Conservation (phyloP, 2,888 invertebrate genomes). For the Esperia sulphurella region DNA sequence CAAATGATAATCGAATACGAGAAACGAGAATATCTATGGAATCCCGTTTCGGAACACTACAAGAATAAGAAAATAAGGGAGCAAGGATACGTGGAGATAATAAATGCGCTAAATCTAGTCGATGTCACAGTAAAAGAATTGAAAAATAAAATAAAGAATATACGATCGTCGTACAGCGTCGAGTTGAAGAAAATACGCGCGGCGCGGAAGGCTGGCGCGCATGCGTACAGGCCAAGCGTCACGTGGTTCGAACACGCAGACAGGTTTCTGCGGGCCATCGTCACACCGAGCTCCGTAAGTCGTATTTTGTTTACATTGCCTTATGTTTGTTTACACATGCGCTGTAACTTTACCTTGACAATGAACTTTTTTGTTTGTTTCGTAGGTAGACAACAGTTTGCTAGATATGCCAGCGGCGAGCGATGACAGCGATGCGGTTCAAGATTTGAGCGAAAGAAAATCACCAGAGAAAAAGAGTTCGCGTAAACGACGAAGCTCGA, state of each 20-base stretch:
- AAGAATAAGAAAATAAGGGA: slow-evolving; percentile 75
- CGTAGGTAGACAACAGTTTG: slow-evolving; percentile 68
- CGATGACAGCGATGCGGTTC: slow-evolving; percentile 71
- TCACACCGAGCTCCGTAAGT: slow-evolving; percentile 77
- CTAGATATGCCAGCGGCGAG: slow-evolving; percentile 68
- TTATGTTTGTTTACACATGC: slow-evolving; percentile 40
- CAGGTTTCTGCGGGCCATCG: slow-evolving; percentile 77
- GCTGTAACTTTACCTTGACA: slow-evolving; percentile 22
- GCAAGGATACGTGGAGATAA: slow-evolving; percentile 72
- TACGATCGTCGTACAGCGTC: slow-evolving; percentile 75
- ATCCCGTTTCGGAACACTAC: slow-evolving; percentile 72
- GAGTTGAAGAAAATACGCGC: slow-evolving; percentile 77
- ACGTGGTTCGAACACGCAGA: slow-evolving; percentile 79
- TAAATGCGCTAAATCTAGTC: slow-evolving; percentile 65
- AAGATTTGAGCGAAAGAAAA: slow-evolving; percentile 69
- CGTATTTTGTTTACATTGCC: slow-evolving; percentile 37
- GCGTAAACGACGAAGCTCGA: slow-evolving; percentile 68
- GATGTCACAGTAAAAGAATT: slow-evolving; percentile 74
- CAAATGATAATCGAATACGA: slow-evolving; percentile 76
- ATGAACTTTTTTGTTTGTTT: slow-evolving; percentile 29
- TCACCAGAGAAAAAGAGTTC: slow-evolving; percentile 72
- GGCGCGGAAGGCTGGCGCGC: slow-evolving; percentile 75
- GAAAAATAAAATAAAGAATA: slow-evolving; percentile 77
- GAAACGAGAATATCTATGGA: slow-evolving; percentile 73
- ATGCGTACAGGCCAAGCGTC: slow-evolving; percentile 77